Base-by-base conservation (phyloP, 2,113 vertebrate species). In the Xenotilapia leptura region DNA sequence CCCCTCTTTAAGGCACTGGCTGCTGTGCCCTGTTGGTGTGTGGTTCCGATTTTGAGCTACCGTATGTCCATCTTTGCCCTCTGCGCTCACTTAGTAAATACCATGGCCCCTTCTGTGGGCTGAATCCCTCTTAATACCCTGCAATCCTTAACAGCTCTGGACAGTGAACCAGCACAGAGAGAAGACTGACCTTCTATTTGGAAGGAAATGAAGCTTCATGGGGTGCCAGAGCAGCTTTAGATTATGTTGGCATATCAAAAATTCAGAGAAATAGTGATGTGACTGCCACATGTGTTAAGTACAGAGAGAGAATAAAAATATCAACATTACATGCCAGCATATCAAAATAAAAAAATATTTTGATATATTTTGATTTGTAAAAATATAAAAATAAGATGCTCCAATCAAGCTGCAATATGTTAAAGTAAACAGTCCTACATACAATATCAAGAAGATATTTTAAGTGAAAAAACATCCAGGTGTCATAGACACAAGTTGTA, bases 51-150 rank as follows among this genome's bases (percentile, higher is more conserved):
- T 89, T 89, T 82, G 19, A 88, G 68, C 80, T 84, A 60, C 26
- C 26, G 1, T 60, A 8, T 83, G 89, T 89, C 83, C 51, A 86
- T 90, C 49, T 82, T 51, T 55, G 47, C 75, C 89, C 83, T 86
- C 73, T 68, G 85, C 55, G 49, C 77, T 82, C 21, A 33, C 33
- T 84, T 84, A 40, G 82, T 88, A 90, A 90, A 91, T 88, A 85
- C 82, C 86, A 45, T 1, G 58, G 15, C 60, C 56, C 88, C 87
- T 38, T 55, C 90, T 47, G 91, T 51, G 86, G 54, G 65, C 86
- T 60, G 58, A 89, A 90, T 94, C 90, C 53, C 31, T 90, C 68
- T 60, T 94, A 89, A 92, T 86, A 90, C 86, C 90, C 88, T 80
- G 62, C 82, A 88, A 86, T 90, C 87, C 82, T 75, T 38, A 79